Evolutionary conservation across 2,888 invertebrate species (phyloP).

Genomic region (Zeuzera pyrina): DNA sequence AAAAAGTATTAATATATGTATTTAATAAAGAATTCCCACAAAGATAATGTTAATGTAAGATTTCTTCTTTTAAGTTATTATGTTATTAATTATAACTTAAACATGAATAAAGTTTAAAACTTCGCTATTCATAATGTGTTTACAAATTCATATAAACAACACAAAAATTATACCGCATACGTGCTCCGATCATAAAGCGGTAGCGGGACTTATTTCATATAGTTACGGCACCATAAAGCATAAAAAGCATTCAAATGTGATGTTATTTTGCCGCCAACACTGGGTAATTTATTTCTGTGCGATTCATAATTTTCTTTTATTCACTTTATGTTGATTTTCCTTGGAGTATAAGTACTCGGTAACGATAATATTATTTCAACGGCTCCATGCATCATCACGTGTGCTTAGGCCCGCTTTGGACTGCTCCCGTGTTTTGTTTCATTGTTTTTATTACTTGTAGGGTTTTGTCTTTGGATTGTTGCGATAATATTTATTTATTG

Average conservation of each 20-base stretch:
- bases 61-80: too few relatives aligned
- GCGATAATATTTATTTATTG: too few relatives aligned
- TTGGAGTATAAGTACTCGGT: slow-evolving; percentile 63
- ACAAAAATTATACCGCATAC: slow-evolving; percentile 64
- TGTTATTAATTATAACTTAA: background rate
- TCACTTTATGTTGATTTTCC: slow-evolving; percentile 74
- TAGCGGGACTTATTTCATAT: slow-evolving; percentile 65
- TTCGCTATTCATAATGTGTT: slow-evolving; percentile 1
- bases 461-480: slow-evolving; percentile 21
- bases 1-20: too few relatives aligned
- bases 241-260: slow-evolving; percentile 73
- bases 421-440: slow-evolving; percentile 47
- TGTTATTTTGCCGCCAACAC: slow-evolving; percentile 74
- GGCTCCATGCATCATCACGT: slow-evolving; percentile 57
- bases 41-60: too few relatives aligned
- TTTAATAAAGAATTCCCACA: too few relatives aligned
- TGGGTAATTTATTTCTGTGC: slow-evolving; percentile 70
- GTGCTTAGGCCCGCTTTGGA: slow-evolving; percentile 29
- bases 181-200: slow-evolving; percentile 63
- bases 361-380: slow-evolving; percentile 73
- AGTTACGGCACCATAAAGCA: slow-evolving; percentile 70
- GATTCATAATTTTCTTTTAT: slow-evolving; percentile 74
- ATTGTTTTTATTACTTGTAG: slow-evolving; percentile 45
- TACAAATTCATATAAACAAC: slow-evolving; percentile 43
- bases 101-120: background rate